Base-by-base conservation (phyloP, 2,888 invertebrate species). In the Drosophila subsilvestris region DNA sequence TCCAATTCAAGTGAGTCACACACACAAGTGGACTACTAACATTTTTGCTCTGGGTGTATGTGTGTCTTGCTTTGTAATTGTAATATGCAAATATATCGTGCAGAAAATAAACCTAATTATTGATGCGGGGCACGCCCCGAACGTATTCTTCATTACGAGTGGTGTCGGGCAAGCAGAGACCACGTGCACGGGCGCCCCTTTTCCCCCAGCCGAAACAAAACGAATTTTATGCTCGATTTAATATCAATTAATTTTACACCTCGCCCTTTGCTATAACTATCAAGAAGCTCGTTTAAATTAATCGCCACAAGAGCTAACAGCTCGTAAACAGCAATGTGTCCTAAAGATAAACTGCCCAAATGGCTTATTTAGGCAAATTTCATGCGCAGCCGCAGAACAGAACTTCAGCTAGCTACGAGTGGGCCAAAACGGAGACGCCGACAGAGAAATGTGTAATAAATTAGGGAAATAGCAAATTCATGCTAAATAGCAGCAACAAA, bases 401-500 rank as follows among this genome's bases (percentile, higher is more conserved):
- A 44, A 47, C 27, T 57, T n/a, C n/a, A n/a, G n/a, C 57, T 6
- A 56, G 43, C 12, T 56, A 12, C 42, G 32, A 12, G 10, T 32
- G 70, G 73, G 68, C 84, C 80, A 54, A 42, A 42, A 53, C 37
- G 37, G 7, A 37, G 56, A 49, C 37, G 37, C 2, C 14, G 56
- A 49, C 55, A 68, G 69, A 65, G 63, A 79, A 67, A 76, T 72
- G 67, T 56, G 48, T 65, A 76, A 88, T 82, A 80, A 86, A 86
- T 86, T 74, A 61, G 72, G 74, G 54, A 78, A 83, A 86, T 69
- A 65, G 50, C 76, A 83, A 71, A 59, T 54, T 66, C 59, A 71
- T 78, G 88, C 77, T 88, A 83, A 85, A 72, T 75, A 66, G 53
- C 60, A 74, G 69, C 47, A 74, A 77, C 76, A 74, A 57, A 10